Percentiles rank a stretch among this genome's conserved stretches.
These are phyloP conservation scores for Drosophila prolongata DNA, from an alignment of 2,888 invertebrate genomes.

Conservation along the genomic window DNA sequence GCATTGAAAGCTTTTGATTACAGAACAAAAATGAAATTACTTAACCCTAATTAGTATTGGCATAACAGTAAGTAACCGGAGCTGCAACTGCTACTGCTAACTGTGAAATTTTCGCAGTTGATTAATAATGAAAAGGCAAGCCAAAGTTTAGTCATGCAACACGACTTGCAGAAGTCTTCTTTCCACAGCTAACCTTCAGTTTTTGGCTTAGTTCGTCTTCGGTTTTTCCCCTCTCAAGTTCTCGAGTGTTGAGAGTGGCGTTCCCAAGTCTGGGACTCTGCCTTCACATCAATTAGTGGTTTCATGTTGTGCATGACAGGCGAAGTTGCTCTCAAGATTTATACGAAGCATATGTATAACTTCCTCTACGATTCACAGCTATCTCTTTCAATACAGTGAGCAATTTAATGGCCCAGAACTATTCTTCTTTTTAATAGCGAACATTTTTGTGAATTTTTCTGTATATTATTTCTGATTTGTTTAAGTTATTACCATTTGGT, in stretches of 20 bases:
- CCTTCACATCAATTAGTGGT: slow-evolving; percentile 81
- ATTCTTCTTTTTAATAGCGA: no score
- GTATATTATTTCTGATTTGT: no score
- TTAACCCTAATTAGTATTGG: slow-evolving; percentile 73
- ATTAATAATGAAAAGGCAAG: slow-evolving; percentile 70
- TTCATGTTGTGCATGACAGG: slow-evolving; percentile 72
- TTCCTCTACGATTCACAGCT: slow-evolving; percentile 17
- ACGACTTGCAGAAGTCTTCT: slow-evolving; percentile 26
- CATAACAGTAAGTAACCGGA: slow-evolving; percentile 31
- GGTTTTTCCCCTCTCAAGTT: slow-evolving; percentile 9
- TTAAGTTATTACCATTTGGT: no score
- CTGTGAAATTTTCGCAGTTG: slow-evolving; percentile 61
- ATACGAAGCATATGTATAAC: slow-evolving; percentile 70
- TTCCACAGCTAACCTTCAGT: slow-evolving; percentile 20
- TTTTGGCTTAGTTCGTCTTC: slow-evolving; percentile 16
- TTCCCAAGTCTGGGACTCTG: slow-evolving; percentile 50
- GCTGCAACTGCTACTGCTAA: slow-evolving; percentile 28
- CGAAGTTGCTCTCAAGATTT: slow-evolving; percentile 68
- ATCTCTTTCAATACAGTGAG: slow-evolving; percentile 7
- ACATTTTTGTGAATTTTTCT: no score
- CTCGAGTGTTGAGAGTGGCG: slow-evolving; percentile 10
- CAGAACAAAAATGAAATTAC: slow-evolving; percentile 36
- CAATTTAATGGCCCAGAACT: not conserved
- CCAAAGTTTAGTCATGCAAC: slow-evolving; percentile 40
- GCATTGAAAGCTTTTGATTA: slow-evolving; percentile 1